Conservation (phyloP, 2,113 vertebrate species). For the Thomomys bottae region DNA sequence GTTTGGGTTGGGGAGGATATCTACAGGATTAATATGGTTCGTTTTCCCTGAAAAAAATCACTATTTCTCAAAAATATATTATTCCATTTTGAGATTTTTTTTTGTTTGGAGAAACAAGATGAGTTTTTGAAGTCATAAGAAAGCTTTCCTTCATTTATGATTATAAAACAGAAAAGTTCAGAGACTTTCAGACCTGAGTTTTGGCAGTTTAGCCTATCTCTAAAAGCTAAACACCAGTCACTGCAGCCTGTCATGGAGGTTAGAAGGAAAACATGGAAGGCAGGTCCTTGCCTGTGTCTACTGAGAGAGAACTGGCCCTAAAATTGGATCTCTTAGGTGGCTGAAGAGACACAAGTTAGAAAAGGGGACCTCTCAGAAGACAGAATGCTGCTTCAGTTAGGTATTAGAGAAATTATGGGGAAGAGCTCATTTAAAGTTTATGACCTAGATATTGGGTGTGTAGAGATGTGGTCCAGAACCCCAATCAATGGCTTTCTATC, state of each 20-base stretch:
- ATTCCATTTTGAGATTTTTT: neutral
- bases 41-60: conserved; percentile 5
- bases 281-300: neutral
- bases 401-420: neutral
- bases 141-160: neutral
- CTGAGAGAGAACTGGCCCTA: neutral
- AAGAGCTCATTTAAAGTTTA: neutral
- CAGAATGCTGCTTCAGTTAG: neutral
- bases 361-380: neutral
- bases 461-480: neutral
- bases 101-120: neutral
- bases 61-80: neutral
- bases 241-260: rapidly evolving
- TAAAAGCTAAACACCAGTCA: rapidly evolving
- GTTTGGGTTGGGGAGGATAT: neutral
- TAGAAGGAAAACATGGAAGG: rapidly evolving
- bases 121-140: neutral
- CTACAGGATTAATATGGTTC: neutral
- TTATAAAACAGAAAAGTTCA: neutral
- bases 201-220: neutral
- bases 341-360: neutral
- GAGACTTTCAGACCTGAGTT: neutral
- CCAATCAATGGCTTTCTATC: too few species aligned
- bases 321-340: neutral
- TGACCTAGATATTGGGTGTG: neutral